Conservation (phyloP, 2,888 invertebrate genomes). For the Hydraecia micacea region DNA sequence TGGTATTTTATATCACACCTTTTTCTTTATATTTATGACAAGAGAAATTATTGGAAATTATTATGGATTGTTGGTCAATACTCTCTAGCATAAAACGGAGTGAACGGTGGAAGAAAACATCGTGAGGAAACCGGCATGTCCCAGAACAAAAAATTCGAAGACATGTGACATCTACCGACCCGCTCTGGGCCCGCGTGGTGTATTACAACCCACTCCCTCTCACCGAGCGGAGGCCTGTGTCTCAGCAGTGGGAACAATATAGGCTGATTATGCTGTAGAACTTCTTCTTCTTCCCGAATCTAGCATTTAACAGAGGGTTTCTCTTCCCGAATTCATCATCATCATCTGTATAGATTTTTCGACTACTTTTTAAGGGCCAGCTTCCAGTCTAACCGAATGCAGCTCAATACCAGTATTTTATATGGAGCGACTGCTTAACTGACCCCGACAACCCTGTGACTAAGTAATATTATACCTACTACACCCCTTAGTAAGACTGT, state of each 20-base stretch:
- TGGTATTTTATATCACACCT: slow-evolving; percentile 14
- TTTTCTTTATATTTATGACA: slow-evolving; percentile 8
- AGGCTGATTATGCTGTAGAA: neutral
- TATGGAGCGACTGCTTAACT: neutral
- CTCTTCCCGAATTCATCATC: neutral
- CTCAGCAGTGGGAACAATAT: neutral
- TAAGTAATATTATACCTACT: neutral
- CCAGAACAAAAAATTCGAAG: no score
- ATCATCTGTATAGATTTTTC: neutral
- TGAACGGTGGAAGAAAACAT: neutral
- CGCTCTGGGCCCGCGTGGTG: neutral
- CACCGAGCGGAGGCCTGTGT: neutral
- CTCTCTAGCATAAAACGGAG: neutral
- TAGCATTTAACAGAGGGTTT: neutral
- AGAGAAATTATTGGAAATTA: neutral
- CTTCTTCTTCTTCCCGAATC: neutral
- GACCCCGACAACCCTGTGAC: neutral
- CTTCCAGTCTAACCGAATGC: neutral
- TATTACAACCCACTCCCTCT: neutral
- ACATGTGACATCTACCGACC: no score
- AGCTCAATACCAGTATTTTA: neutral
- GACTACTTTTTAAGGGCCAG: neutral
- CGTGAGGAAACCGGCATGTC: no score
- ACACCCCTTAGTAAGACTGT: neutral
- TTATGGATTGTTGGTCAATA: neutral